Conservation (phyloP, 2,888 invertebrate genomes). For the Eupithecia pulchellata region DNA sequence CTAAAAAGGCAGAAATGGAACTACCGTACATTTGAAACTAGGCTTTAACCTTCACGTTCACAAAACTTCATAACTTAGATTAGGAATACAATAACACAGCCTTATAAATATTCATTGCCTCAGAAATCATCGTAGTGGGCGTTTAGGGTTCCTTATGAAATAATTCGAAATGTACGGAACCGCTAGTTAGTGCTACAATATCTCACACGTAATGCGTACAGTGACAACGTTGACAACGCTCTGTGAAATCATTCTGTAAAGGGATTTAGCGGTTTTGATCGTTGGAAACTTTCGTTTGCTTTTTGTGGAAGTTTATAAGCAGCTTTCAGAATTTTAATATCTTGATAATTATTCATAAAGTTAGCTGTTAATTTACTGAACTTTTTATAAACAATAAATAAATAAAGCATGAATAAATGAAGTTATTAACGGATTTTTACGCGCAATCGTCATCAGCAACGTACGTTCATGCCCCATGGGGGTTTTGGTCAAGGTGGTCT, state of each 20-base stretch:
- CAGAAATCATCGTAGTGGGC: conserved; percentile 27
- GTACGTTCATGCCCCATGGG: too few species aligned
- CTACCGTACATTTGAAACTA: background rate
- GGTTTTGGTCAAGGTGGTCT: too few species aligned
- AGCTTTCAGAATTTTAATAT: too few species aligned
- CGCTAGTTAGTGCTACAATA: conserved; percentile 55
- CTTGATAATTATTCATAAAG: too few species aligned
- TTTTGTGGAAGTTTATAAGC: too few species aligned
- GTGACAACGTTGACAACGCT: conserved; percentile 67
- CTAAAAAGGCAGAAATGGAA: background rate
- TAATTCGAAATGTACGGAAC: conserved; percentile 15
- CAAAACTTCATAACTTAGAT: conserved; percentile 13
- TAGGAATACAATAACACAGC: background rate
- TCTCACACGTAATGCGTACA: conserved; percentile 81
- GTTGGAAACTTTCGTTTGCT: too few species aligned
- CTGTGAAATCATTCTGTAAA: conserved; percentile 11
- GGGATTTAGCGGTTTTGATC: background rate
- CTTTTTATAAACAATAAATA: too few species aligned
- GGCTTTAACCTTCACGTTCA: background rate
- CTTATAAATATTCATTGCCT: conserved; percentile 19
- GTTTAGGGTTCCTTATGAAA: conserved; percentile 22
- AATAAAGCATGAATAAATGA: too few species aligned
- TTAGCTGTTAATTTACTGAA: too few species aligned
- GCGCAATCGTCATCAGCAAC: too few species aligned
- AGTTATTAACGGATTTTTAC: too few species aligned